Base-by-base conservation (phyloP, 2,113 vertebrate species). In the Accipiter cooperii region DNA sequence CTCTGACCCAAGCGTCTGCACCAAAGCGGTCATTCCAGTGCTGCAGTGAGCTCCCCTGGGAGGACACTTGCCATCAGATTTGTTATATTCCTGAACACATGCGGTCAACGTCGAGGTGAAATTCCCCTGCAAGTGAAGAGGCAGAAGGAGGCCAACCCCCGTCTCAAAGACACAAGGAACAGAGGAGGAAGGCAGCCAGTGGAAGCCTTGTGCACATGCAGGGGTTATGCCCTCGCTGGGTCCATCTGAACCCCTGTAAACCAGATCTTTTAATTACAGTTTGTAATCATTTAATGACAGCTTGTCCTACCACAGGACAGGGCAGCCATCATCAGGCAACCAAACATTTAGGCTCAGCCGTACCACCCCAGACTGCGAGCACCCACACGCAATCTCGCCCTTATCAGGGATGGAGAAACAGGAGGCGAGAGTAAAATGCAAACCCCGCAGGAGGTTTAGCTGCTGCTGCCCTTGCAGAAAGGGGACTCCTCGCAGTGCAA, bases 381-480 rank as follows among this genome's bases (percentile, higher is more conserved):
- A 42, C 13, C 22, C 13, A 7, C 6, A 3, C 0, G 5, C 29
- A 64, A 7, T 18, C 44, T 16, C 1, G 0, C 18, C 69, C 5
- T 2, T 6, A 18, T 26, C 34, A 17, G n/a, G 36, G 38, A 57
- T 17, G 17, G 36, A 57, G 44, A n/a, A 66, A 38, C 10, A 49
- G 49, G 12, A 66, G 22, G 31, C 21, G 91, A 46, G 17, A 81
- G 33, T 8, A 46, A 90, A 76, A 61, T 1, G 4, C 19, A 40
- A 76, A 70, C n/a, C 31, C 29, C 0, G 2, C 38, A 16, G 28
- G 42, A 86, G 42, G 9, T 10, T 87, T 12, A 31, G 74, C 73
- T 79, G 52, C 57, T 77, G 31, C 57, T 77, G 31, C 34, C 57
- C 36, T 75, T n/a, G 57, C 16, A 58, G 40, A 17, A 85, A 25